Evolutionary conservation across 1,140 invertebrate genomes (phyloP), one percentile per base, ranked within the genome.

Genomic region (Atta texana): DNA sequence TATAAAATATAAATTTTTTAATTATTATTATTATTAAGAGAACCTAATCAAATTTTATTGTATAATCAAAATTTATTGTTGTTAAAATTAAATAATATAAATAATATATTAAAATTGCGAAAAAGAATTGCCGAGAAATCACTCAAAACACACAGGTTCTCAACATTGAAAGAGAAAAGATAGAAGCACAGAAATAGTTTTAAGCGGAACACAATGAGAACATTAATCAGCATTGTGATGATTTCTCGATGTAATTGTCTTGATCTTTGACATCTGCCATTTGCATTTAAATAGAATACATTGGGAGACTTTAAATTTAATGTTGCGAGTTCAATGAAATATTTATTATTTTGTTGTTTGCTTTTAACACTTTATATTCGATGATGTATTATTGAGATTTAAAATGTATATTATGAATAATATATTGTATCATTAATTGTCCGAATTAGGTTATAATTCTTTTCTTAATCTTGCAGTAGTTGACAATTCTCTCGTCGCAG

Each of bases 181-280:
- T 34, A 82, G 7, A 82, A 82, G 68, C 55, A 28, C 68, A 24
- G 31, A 72, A 82, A 69, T 72, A 59, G 2, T 72, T 57, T 71
- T 51, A 71, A 71, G 78, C 78, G 18, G 44, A 57, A 71, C 3
- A 71, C 71, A 71, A 66, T 39, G 7, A 55, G 7, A 34, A 6
- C 39, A 5, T 82, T 82, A 39, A 82, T 82, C 78, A 57, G 49
- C 64, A 72, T 34, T 44, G 24, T 34, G 34, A 21, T 28, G 31
- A 57, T 59, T 24, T 7, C n/a, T 57, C 14, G 4, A 2, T n/a
- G 12, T 57, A 68, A 28, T 21, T 3, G 24, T 71, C 34, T 72
- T 24, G 53, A 16, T 72, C 66, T 72, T 59, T 82, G 66, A 82
- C 34, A 49, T 57, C 3, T 49, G 34, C 16, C 5, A 72, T 82